phyloP scores from a whole-genome alignment of 2,888 invertebrate species.

The Ashinkailepas kermadecensis region DNA sequence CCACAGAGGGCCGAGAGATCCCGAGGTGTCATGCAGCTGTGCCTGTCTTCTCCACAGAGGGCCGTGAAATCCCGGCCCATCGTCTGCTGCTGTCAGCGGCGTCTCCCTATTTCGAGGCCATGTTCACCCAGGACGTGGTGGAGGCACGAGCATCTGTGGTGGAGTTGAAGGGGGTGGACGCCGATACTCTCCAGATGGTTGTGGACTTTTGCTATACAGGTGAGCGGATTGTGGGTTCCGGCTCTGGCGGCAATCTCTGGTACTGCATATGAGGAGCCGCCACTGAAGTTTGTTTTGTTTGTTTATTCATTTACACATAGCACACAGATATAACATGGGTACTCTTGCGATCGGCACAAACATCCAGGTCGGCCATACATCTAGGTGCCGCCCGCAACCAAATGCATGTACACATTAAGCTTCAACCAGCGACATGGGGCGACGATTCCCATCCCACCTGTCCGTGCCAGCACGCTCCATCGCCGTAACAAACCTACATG shows the following conservation, averaged over 20 bases:
- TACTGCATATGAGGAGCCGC: no score
- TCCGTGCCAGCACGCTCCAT: no score
- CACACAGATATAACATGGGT: no score
- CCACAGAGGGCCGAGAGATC: background rate
- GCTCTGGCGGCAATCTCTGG: background rate
- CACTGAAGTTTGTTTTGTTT: no score
- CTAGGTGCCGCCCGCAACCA: no score
- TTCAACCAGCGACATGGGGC: no score
- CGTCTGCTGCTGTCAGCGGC: constrained; percentile 82
- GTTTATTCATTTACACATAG: no score
- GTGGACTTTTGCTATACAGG: constrained; percentile 90
- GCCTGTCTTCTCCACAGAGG: constrained; percentile 11
- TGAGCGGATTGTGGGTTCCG: constrained; percentile 39
- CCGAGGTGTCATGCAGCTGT: no score
- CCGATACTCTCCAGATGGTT: constrained; percentile 73
- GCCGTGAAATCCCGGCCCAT: constrained; percentile 62
- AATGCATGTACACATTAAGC: no score
- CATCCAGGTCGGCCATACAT: background rate
- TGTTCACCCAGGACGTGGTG: constrained; percentile 82
- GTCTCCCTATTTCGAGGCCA: constrained; percentile 89
- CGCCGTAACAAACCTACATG: no score
- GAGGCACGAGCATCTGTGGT: constrained; percentile 79
- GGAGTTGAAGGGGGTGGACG: constrained; percentile 72
- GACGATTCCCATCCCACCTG: no score
- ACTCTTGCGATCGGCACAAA: no score